Evolutionary conservation across 1,140 invertebrate genomes (phyloP), one percentile per base, ranked within the genome.

Genomic region (Reticulitermes speratus): DNA sequence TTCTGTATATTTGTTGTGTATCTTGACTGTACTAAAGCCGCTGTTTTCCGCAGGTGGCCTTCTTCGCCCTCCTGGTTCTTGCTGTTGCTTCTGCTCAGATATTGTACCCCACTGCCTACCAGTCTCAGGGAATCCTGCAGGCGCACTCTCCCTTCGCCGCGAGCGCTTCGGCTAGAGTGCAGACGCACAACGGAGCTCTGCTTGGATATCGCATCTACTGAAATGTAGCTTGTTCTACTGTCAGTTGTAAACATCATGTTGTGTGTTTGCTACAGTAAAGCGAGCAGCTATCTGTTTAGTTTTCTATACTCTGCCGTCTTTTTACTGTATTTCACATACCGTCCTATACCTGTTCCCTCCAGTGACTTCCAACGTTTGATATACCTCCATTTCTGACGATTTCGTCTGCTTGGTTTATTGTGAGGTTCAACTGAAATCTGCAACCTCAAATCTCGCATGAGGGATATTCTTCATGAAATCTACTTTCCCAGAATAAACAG

Each of bases 181-280:
- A 75, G 65, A 75, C 65, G 5, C 65, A 75, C n/a, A 6, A 25
- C n/a, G 65, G 65, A 6, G n/a, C 65, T 25, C 25, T 75, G n/a
- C 25, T 75, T 30, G 65, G 65, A 6, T 75, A 30, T 14, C 25
- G 25, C 65, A 11, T 75, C 65, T 75, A 75, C n/a, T 75, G 65
- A 75, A 75, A 25, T 30, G 65, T 30, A 75, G 65, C 65, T n/a
- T 21, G 6, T 9, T 75, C 65, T 75, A 30, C 65, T 75, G 65
- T 75, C 65, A 75, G 25, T 75, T 75, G 65, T 75, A 75, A 75
- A 75, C n/a, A n/a, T 75, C n/a, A 75, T 75, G 25, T 30, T 75
- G 65, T 75, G n/a, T 75, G 25, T 75, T 75, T 19, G n/a, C 16
- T 75, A 30, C 65, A 75, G n/a, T 75, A 75, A 75, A 75, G n/a